A percentile compares a stretch with the other conserved stretches of the same genome.
phyloP scores from a whole-genome alignment of 1,140 invertebrate species.

The Apocrypta bakeri region DNA sequence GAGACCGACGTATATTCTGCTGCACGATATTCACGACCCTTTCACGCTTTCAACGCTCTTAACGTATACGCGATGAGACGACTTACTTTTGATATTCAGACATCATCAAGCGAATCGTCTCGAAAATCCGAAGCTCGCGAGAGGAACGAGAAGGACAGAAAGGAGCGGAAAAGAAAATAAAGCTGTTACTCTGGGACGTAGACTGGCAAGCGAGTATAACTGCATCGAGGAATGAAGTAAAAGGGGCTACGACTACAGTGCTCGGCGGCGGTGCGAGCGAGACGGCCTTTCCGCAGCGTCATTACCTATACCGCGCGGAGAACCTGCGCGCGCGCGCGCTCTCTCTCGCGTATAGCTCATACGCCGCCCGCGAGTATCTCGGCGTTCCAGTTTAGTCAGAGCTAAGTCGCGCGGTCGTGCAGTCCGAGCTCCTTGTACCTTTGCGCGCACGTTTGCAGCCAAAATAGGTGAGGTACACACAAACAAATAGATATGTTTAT shows the following conservation, averaged over 20 bases:
- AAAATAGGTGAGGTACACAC: no score
- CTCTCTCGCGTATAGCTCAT: neutral
- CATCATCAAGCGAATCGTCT: no score
- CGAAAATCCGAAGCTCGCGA: no score
- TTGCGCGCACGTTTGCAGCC: neutral
- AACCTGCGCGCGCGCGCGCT: constrained; percentile 23
- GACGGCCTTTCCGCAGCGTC: neutral
- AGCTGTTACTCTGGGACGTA: no score
- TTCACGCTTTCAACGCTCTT: neutral
- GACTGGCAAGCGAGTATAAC: neutral
- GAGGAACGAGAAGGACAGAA: no score
- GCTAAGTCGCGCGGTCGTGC: constrained; percentile 2
- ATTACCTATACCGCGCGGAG: neutral
- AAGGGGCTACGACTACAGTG: neutral
- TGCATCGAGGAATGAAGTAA: neutral
- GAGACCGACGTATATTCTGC: neutral
- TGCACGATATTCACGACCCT: neutral
- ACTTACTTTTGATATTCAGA: no score
- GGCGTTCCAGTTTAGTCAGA: neutral
- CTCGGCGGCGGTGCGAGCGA: neutral
- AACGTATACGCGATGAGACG: no score
- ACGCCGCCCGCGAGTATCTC: neutral
- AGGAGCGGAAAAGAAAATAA: no score
- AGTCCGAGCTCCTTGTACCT: neutral
- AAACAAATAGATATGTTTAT: no score